phyloP scores from a whole-genome alignment of 2,113 vertebrate species.

The Pluvialis apricaria region DNA sequence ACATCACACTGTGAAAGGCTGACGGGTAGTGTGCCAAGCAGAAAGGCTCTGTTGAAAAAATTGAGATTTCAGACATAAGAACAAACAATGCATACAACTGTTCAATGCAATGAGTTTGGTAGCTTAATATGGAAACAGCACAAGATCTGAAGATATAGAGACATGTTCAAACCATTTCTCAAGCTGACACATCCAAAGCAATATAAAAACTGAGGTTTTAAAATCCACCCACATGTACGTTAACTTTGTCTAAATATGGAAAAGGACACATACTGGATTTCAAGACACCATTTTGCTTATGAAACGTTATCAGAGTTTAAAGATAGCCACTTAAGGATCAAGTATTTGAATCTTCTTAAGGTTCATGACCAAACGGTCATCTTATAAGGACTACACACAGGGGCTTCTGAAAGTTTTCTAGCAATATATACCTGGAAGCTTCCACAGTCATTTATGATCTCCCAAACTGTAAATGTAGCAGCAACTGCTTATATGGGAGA shows the following conservation, averaged over 20 bases:
- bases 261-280: constrained; percentile 2
- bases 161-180: constrained; percentile 22
- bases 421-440: background rate
- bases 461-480: background rate
- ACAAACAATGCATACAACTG: background rate
- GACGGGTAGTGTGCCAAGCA: constrained; percentile 98
- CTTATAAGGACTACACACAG: background rate
- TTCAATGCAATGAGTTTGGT: background rate
- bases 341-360: background rate
- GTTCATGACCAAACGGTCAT: background rate
- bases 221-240: background rate
- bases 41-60: constrained; percentile 87
- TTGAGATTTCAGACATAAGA: constrained; percentile 12
- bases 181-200: background rate
- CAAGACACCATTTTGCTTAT: background rate
- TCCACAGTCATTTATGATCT: background rate
- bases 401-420: background rate
- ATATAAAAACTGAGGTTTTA: background rate
- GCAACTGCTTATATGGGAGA: background rate
- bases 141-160: constrained; percentile 17
- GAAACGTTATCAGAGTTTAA: background rate
- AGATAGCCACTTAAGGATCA: background rate
- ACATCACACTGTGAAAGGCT: constrained; percentile 99
- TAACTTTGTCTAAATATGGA: constrained; percentile 9
- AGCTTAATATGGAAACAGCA: background rate